These are phyloP conservation scores for Mormyrus lacerda DNA, from an alignment of 2,113 vertebrate species.

Conservation along the genomic window DNA sequence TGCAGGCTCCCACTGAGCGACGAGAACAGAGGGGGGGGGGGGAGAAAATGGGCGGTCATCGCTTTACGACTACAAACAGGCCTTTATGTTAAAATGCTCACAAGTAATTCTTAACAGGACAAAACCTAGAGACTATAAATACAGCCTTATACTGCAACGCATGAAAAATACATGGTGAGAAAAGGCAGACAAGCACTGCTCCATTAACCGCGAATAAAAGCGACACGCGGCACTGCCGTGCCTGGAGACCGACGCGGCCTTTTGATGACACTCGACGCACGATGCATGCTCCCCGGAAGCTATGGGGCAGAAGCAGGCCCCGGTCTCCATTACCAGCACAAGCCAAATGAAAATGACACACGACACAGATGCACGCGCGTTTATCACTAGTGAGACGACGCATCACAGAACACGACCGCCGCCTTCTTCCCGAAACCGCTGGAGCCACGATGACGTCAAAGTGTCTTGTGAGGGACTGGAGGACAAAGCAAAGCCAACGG, in stretches of 20 bases:
- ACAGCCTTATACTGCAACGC: not conserved
- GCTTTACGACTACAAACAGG: not conserved
- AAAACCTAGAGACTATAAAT: not conserved
- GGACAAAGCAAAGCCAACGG: not conserved
- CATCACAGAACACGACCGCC: not conserved
- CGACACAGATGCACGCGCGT: not conserved
- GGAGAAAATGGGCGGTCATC: not conserved
- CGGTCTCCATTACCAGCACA: not conserved
- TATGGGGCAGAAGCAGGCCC: not conserved
- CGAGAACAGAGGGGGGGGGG: not conserved
- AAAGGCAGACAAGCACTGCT: not conserved
- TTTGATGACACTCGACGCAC: not conserved
- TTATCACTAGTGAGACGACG: not conserved
- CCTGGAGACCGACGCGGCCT: not conserved
- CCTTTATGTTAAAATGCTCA: not conserved
- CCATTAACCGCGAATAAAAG: not conserved
- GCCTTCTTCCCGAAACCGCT: not conserved
- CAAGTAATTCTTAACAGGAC: not conserved
- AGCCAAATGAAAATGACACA: not conserved
- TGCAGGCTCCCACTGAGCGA: not conserved
- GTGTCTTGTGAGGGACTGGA: not conserved
- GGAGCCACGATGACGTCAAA: conserved; percentile 23
- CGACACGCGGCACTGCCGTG: not conserved
- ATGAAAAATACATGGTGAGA: not conserved
- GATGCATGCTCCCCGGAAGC: not conserved